These are phyloP conservation scores for Camptogramma bilineatum DNA, from an alignment of 2,888 invertebrate genomes.

Conservation along the genomic window DNA sequence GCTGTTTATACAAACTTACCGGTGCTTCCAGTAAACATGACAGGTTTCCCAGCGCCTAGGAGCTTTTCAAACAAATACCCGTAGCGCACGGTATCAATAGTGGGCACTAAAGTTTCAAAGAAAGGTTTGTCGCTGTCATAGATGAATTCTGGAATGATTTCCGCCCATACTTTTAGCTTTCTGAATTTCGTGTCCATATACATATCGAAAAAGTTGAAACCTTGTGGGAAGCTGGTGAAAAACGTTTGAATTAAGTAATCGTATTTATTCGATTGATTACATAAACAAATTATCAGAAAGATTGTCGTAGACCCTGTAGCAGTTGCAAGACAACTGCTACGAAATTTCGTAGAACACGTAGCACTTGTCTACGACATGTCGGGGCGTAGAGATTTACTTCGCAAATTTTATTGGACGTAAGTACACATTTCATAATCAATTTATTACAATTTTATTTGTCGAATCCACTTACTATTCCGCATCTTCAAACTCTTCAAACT, in stretches of 20 bases:
- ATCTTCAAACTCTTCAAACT: constrained; percentile 89
- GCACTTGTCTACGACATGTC: not conserved
- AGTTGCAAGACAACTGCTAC: constrained; percentile 5
- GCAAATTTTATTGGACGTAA: no score
- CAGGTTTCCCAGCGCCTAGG: constrained; percentile 89
- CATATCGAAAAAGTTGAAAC: constrained; percentile 90
- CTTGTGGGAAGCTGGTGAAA: constrained; percentile 87
- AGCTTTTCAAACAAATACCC: constrained; percentile 92
- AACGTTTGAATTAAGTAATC: constrained; percentile 2
- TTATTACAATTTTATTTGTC: not conserved
- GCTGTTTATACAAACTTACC: constrained; percentile 70
- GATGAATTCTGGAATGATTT: constrained; percentile 89
- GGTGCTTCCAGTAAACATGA: constrained; percentile 95
- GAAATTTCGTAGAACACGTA: not conserved
- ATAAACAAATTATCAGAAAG: not conserved
- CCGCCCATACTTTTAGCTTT: constrained; percentile 91
- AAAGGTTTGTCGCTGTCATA: constrained; percentile 90
- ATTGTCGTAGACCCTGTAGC: not conserved
- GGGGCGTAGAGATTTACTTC: not conserved
- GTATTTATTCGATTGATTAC: no score
- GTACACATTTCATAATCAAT: no score
- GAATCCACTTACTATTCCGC: constrained; percentile 77
- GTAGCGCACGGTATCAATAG: constrained; percentile 95
- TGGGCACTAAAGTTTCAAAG: constrained; percentile 96
- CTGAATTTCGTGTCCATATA: constrained; percentile 90